Percentiles rank a stretch among this genome's conserved stretches.
Evolutionary conservation across 1,140 invertebrate species (phyloP).

Genomic region (Ylistrum balloti): DNA sequence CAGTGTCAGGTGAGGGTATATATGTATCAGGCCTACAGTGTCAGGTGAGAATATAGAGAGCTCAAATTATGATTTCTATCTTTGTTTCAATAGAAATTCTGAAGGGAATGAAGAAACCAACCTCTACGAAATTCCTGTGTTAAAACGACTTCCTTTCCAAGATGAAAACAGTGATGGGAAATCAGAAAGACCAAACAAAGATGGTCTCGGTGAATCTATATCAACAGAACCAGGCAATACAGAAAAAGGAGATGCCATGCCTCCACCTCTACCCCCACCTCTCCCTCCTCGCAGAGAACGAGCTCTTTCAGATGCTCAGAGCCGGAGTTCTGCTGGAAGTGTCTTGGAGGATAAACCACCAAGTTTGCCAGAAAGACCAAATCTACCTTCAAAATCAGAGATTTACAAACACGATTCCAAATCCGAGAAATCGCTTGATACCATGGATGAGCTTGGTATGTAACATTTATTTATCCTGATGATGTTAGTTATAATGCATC

Average conservation of each 20-base stretch:
- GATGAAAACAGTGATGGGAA: not conserved
- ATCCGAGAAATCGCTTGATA: not conserved
- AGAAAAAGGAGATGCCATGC: not conserved
- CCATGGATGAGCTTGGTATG: not conserved
- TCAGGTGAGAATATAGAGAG: too few species aligned
- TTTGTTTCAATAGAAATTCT: not conserved
- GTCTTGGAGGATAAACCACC: constrained; percentile 45
- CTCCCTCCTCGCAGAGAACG: constrained; percentile 51
- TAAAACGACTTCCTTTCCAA: constrained; percentile 34
- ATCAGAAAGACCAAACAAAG: not conserved
- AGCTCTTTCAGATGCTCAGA: constrained; percentile 50
- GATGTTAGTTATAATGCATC: too few species aligned
- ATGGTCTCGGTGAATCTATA: not conserved
- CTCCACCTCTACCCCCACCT: constrained; percentile 47
- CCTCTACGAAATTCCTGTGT: constrained; percentile 15
- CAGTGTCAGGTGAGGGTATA: too few species aligned
- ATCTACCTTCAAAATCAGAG: constrained; percentile 48
- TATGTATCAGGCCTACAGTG: too few species aligned
- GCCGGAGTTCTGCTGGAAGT: constrained; percentile 47
- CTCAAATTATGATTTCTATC: not conserved
- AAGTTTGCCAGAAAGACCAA: constrained; percentile 45
- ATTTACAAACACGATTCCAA: constrained; percentile 41
- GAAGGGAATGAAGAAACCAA: not conserved
- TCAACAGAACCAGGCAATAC: not conserved
- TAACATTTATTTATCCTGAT: not conserved